phyloP scores from a whole-genome alignment of 2,888 invertebrate species.

The Ophion costatus region DNA sequence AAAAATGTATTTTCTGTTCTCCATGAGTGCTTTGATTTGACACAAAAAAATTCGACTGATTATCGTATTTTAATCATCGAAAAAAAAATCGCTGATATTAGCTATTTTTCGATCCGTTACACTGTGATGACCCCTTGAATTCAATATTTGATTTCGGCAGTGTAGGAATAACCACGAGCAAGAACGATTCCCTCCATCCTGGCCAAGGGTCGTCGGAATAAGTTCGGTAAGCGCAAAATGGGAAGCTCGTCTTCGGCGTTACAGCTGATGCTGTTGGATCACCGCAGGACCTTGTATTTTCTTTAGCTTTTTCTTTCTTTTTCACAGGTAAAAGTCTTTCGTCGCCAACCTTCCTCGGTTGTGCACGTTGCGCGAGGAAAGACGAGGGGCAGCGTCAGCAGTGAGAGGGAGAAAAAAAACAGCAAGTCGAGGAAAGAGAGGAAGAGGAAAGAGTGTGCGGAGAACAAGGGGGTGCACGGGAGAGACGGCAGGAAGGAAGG shows the following conservation, averaged over 20 bases:
- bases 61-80: too few relatives aligned
- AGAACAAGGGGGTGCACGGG: constrained; percentile 4
- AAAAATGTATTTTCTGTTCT: too few relatives aligned
- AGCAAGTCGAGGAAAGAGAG: not conserved
- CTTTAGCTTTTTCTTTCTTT: not conserved
- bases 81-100: too few relatives aligned
- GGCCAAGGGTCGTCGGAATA: constrained; percentile 5
- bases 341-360: constrained; percentile 46
- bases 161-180: too few relatives aligned
- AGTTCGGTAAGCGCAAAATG: constrained; percentile 27
- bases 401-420: not conserved
- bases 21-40: too few relatives aligned
- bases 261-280: constrained; percentile 39
- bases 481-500: constrained; percentile 17
- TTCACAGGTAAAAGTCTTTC: not conserved
- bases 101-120: too few relatives aligned
- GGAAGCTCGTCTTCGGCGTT: constrained; percentile 1
- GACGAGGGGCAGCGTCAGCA: not conserved
- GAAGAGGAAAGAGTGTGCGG: not conserved
- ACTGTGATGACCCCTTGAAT: too few relatives aligned
- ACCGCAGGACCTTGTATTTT: constrained; percentile 2
- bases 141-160: too few relatives aligned
- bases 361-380: not conserved
- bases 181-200: too few relatives aligned
- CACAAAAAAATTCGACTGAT: too few relatives aligned